Evolutionary conservation across 2,888 invertebrate genomes (phyloP), one percentile per base, ranked within the genome.

Genomic region (Unio delphinus): DNA sequence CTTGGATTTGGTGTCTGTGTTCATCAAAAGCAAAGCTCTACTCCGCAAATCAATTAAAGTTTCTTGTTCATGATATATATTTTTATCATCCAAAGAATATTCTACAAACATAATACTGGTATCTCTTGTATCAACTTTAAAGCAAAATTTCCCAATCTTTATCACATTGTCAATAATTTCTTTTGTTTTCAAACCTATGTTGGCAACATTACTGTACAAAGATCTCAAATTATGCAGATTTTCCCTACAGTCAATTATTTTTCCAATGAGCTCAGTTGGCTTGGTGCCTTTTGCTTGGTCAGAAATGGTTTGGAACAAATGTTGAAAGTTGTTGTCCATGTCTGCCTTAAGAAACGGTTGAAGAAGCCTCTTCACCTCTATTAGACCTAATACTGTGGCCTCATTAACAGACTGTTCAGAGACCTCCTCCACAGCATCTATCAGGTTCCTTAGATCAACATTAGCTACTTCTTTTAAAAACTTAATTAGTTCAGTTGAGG

Each of bases 391-490:
- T 0, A 82, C 80, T 28, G 82, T 79, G 4, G 78, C 75, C 60
- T 79, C 82, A 55, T 68, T 68, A 1, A 82, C 79, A 63, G 72
- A 79, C 58, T 80, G 79, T 30, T 82, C 80, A 17, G 82, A 80
- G 67, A 80, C 79, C 61, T 82, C 80, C 59, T 82, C 82, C 1
- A 80, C 80, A 18, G 82, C 80, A 71, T 82, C 82, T 58, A 80
- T 82, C 0, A 80, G 68, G 64, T 80, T 80, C 28, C 80, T 67
- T 4, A 82, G 70, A 62, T 82, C 82, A 56, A 80, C 80, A 11
- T 76, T 73, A 23, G 73, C 66, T 3, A 78, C 75, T 1, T 64
- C 61, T 26, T 61, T 59, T 5, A 82, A 30, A 69, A 82, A 82
- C 6, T 69, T 63, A 0, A 81, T 54, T n/a, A 81, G 65, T 1